phyloP scores from a whole-genome alignment of 1,140 invertebrate genomes.

The Scylla paramamosain region DNA sequence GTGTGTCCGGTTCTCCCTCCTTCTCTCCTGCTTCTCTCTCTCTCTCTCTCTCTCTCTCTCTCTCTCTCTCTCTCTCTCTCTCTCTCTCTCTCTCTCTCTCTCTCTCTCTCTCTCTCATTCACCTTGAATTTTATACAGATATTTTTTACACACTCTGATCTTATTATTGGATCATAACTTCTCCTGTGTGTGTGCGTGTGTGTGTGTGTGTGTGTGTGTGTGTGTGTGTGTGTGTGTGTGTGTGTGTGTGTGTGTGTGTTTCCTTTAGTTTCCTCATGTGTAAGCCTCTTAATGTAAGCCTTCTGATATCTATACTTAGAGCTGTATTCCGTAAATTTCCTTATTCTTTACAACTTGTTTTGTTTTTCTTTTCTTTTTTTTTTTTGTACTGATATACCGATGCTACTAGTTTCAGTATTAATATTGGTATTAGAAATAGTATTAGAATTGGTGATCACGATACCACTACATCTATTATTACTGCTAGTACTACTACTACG shows the following conservation, averaged over 20 bases:
- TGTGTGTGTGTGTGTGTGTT: conserved; percentile 17
- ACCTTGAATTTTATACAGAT: neutral
- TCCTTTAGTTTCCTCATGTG: no score
- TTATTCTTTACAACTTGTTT: no score
- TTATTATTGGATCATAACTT: conserved; percentile 15
- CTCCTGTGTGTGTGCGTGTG: neutral
- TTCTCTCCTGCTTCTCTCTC: no score
- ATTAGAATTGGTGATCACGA: neutral
- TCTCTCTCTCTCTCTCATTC: neutral
- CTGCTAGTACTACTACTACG: neutral
- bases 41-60: no score
- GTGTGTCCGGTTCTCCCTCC: no score
- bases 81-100: no score
- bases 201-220: conserved; percentile 20
- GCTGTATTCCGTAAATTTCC: no score
- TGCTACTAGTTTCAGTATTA: neutral
- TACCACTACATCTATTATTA: neutral
- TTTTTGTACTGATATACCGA: neutral
- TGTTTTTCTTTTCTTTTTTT: neutral
- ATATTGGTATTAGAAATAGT: neutral
- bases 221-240: conserved; percentile 12
- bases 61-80: no score
- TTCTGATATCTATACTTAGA: no score
- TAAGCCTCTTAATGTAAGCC: no score
- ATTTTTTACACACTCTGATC: neutral